These are phyloP conservation scores for Petroica traversi DNA, from an alignment of 2,113 vertebrate species.

Conservation along the genomic window DNA sequence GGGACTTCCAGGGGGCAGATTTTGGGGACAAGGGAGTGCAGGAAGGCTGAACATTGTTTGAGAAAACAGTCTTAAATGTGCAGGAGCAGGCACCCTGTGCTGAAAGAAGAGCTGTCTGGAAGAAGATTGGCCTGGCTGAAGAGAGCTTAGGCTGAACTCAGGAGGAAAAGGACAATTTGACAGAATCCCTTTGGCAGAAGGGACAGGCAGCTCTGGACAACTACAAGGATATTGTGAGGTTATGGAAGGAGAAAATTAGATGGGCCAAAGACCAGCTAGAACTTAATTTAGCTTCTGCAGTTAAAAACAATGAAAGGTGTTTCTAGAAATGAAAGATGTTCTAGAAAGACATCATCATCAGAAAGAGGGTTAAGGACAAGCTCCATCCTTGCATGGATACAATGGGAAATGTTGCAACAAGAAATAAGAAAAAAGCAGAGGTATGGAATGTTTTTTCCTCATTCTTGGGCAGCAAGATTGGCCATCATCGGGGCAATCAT, in stretches of 20 bases:
- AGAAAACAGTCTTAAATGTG: not conserved
- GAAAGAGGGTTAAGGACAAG: too few relatives aligned
- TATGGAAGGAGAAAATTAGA: not conserved
- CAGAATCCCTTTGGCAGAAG: too few relatives aligned
- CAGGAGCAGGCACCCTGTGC: not conserved
- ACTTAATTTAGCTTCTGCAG: too few relatives aligned
- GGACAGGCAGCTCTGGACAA: not conserved
- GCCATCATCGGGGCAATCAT: too few relatives aligned
- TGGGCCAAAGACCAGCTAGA: not conserved
- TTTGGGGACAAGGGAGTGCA: not conserved
- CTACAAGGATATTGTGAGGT: not conserved
- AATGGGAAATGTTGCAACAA: too few relatives aligned
- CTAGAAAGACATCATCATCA: too few relatives aligned
- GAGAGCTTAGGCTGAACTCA: not conserved
- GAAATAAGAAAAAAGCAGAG: too few relatives aligned
- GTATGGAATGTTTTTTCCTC: too few relatives aligned
- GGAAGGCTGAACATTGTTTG: not conserved
- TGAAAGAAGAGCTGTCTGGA: not conserved
- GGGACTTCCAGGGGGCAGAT: not conserved
- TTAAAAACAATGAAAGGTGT: too few relatives aligned
- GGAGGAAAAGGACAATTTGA: not conserved
- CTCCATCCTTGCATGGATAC: too few relatives aligned
- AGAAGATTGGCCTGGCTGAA: not conserved
- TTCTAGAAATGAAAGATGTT: too few relatives aligned
- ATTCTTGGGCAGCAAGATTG: too few relatives aligned